Percentiles rank a stretch among this genome's conserved stretches.
Conservation (phyloP, 2,113 vertebrate species). For the Hassar affinis region DNA sequence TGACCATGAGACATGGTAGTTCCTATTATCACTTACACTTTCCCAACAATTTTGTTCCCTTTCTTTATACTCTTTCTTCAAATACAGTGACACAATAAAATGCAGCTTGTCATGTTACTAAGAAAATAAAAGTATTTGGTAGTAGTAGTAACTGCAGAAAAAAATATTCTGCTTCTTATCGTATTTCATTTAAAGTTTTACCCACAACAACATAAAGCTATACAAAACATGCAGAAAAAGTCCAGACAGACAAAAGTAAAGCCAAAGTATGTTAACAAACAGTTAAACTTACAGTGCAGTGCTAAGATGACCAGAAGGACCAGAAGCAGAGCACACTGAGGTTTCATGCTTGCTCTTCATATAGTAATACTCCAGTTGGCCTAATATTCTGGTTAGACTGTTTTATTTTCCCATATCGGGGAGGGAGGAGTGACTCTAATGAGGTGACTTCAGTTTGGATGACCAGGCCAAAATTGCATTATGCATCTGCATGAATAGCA, state of each 20-base stretch:
- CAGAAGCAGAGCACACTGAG: conserved; percentile 53
- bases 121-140: background rate
- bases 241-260: background rate
- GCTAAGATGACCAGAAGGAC: conserved; percentile 62
- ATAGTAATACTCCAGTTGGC: conserved; percentile 22
- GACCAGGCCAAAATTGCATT: conserved; percentile 53
- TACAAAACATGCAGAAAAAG: background rate
- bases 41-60: background rate
- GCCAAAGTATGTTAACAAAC: background rate
- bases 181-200: background rate
- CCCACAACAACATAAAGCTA: background rate
- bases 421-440: conserved; percentile 62
- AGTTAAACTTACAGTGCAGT: conserved; percentile 69
- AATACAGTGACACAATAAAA: background rate
- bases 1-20: background rate
- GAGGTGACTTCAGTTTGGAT: conserved; percentile 50
- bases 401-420: conserved; percentile 47
- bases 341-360: conserved; percentile 60
- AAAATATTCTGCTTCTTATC: background rate
- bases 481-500: conserved; percentile 47
- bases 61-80: background rate
- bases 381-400: conserved; percentile 46
- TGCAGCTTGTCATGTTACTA: background rate
- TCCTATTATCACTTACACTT: background rate
- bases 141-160: background rate